A percentile compares a stretch with the other conserved stretches of the same genome.
Evolutionary conservation across 1,140 invertebrate species (phyloP).

Genomic region (Helicoverpa zea): DNA sequence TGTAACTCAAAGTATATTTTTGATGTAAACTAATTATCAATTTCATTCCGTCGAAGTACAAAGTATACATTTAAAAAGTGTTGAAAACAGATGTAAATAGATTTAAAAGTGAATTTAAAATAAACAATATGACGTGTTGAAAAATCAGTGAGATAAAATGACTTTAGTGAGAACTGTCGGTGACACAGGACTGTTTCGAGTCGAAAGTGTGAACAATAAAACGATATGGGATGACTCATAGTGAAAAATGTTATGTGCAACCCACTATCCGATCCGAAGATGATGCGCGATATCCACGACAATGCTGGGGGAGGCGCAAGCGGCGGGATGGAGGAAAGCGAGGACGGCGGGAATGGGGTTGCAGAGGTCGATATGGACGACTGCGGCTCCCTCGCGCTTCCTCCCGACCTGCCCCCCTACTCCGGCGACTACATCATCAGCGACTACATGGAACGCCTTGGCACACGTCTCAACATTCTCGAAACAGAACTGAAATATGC

Average conservation of each 20-base stretch:
- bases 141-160: slow-evolving; percentile 75
- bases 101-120: slow-evolving; percentile 64
- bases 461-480: slow-evolving; percentile 93
- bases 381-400: slow-evolving; percentile 79
- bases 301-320: slow-evolving; percentile 80
- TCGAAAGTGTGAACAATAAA: slow-evolving; percentile 80
- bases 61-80: slow-evolving; percentile 77
- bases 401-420: slow-evolving; percentile 81
- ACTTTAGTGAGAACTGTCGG: slow-evolving; percentile 68
- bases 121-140: slow-evolving; percentile 73
- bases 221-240: slow-evolving; percentile 86
- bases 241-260: slow-evolving; percentile 82
- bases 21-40: slow-evolving; percentile 76
- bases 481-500: slow-evolving; percentile 97
- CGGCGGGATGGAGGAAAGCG: slow-evolving; percentile 86
- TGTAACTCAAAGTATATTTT: slow-evolving; percentile 81
- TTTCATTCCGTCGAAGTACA: slow-evolving; percentile 84
- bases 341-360: slow-evolving; percentile 83
- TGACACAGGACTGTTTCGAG: slow-evolving; percentile 73
- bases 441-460: slow-evolving; percentile 96
- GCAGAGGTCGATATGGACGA: slow-evolving; percentile 86
- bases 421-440: slow-evolving; percentile 91
- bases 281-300: slow-evolving; percentile 85
- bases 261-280: slow-evolving; percentile 80
- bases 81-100: slow-evolving; percentile 61